Evolutionary conservation across 2,888 invertebrate species (phyloP).

Genomic region (Tipula confusa): DNA sequence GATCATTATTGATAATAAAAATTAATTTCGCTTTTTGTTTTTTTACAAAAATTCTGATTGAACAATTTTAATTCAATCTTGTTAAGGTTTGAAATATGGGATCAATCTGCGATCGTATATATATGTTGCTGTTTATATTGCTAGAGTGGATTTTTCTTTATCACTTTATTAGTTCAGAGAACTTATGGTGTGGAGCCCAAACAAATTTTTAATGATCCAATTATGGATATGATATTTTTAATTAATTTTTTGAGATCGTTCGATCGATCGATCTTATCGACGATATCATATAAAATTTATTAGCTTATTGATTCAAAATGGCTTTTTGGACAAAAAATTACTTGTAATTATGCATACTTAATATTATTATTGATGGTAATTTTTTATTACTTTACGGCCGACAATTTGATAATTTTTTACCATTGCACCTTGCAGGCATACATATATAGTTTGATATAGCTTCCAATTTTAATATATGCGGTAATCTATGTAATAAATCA

Average conservation of each 20-base stretch:
- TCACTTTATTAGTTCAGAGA: slow-evolving; percentile 3
- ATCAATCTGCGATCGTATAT: background rate
- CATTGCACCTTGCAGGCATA: background rate
- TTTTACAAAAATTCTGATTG: background rate
- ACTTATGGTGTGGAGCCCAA: background rate
- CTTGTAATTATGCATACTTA: background rate
- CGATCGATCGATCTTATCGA: background rate
- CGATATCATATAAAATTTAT: background rate
- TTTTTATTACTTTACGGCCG: background rate
- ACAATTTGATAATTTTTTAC: background rate
- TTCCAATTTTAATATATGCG: too few species aligned
- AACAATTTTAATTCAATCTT: slow-evolving; percentile 3
- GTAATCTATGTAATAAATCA: too few species aligned
- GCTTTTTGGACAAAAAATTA: background rate
- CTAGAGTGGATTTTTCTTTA: background rate
- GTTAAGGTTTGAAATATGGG: slow-evolving; percentile 12
- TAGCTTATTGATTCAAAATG: slow-evolving; percentile 1
- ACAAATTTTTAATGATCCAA: background rate
- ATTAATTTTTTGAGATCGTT: slow-evolving; percentile 25
- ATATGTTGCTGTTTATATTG: too few species aligned
- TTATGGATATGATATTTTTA: background rate
- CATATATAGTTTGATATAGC: too few species aligned
- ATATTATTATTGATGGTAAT: background rate
- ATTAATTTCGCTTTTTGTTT: background rate
- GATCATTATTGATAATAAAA: slow-evolving; percentile 16